Base-by-base conservation (phyloP, 2,888 invertebrate species). In the Ectemnius lituratus region DNA sequence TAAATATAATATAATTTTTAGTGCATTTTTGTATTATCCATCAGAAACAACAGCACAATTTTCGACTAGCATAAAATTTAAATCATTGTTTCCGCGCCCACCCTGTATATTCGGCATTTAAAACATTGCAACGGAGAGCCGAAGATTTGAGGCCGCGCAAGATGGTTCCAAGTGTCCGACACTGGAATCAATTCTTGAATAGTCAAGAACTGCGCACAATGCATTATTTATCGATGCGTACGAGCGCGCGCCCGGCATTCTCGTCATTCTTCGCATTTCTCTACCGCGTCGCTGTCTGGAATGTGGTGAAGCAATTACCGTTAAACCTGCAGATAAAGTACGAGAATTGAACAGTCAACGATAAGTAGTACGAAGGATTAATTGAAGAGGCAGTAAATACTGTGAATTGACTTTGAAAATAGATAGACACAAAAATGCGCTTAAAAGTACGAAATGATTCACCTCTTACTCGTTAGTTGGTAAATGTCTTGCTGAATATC, bases 191-290 rank as follows among this genome's bases (percentile, higher is more conserved):
- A 62, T 47, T 49, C 49, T 8, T 23, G n/a, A 45, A 18, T 20
- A 45, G 46, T 13, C 27, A 37, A 47, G 37, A 67, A 11, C 49
- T 47, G 52, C 16, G 49, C 14, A 37, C 20, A 52, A 37, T 56
- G 52, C 23, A 61, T 37, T 52, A 60, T 27, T 47, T 13, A 27
- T 37, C 28, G 47, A 61, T 45, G n/a, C 45, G 23, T 23, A 14
- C 58, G 23, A 46, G 58, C 46, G 18, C 37, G 23, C 23, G 23
- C 14, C n/a, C 14, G 45, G 28, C 57, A 18, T 23, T 47, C 57
- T 47, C 45, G 66, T 46, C 11, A 46, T 27, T 58, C 49, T 8
- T 45, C 14, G 28, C 67, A 20, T 59, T 67, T 49, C 60, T 13
- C 16, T 28, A 14, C 52, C 52, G 60, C 60, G 16, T 28, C 11